Conservation (phyloP, 2,797 vertebrate genomes). For the Paguma larvata region DNA sequence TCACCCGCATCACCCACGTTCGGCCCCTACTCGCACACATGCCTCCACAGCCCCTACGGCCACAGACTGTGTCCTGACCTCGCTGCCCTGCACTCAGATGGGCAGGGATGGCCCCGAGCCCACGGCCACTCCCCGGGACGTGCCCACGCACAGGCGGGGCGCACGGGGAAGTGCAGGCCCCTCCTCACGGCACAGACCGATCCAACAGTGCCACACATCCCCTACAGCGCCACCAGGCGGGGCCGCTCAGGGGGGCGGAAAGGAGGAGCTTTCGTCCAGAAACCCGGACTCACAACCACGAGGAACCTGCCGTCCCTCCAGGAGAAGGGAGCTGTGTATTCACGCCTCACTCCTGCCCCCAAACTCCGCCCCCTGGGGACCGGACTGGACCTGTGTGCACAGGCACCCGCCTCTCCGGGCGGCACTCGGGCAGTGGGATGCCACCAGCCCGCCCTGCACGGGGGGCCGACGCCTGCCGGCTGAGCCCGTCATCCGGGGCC, state of each 20-base stretch:
- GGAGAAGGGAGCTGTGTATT: not conserved
- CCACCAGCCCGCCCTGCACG: not conserved
- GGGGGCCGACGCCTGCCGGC: not conserved
- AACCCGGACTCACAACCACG: too few relatives aligned
- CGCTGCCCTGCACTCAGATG: not conserved
- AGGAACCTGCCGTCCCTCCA: not conserved
- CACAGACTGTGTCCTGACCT: not conserved
- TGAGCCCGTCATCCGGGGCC: too few relatives aligned
- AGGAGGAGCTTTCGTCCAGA: not conserved
- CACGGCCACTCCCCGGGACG: too few relatives aligned
- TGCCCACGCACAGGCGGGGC: not conserved
- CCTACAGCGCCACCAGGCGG: not conserved
- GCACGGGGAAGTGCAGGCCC: too few relatives aligned
- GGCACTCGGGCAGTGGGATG: too few relatives aligned
- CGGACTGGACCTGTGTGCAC: not conserved
- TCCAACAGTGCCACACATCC: rapidly evolving
- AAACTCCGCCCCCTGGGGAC: rapidly evolving
- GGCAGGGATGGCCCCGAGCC: too few relatives aligned
- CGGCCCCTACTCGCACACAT: rapidly evolving
- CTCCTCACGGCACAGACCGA: not conserved
- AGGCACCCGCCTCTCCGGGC: too few relatives aligned
- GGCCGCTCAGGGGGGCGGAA: not conserved
- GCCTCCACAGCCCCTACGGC: not conserved
- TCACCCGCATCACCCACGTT: rapidly evolving
- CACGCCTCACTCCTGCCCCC: not conserved